Percentiles rank a stretch among this genome's conserved stretches.
Conservation (phyloP, 2,113 vertebrate genomes). For the Psammodynastes pulverulentus region DNA sequence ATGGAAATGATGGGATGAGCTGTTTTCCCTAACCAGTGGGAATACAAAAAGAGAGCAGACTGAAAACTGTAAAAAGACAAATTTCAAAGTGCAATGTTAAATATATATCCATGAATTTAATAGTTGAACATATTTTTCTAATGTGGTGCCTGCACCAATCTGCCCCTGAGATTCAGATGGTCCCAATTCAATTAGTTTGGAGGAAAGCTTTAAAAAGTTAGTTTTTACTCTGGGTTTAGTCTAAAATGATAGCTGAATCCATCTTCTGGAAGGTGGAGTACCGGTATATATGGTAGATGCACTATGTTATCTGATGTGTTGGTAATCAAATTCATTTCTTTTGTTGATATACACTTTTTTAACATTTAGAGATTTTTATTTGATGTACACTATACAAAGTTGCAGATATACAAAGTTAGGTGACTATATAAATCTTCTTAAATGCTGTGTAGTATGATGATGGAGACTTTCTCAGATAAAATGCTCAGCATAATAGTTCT, state of each 20-base stretch:
- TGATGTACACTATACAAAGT: not conserved
- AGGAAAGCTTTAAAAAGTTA: not conserved
- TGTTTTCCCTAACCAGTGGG: not conserved
- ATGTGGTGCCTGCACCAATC: not conserved
- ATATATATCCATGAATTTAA: not conserved
- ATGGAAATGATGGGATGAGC: not conserved
- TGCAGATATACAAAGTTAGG: not conserved
- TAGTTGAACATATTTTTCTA: not conserved
- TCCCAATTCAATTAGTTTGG: not conserved
- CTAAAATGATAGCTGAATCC: not conserved
- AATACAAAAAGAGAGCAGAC: not conserved
- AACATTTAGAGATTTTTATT: not conserved
- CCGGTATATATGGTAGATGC: not conserved
- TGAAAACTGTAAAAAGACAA: not conserved
- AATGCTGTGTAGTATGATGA: not conserved
- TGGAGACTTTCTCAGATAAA: not conserved
- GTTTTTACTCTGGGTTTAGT: not conserved
- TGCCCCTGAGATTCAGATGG: not conserved
- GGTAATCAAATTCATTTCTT: not conserved
- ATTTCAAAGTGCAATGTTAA: not conserved
- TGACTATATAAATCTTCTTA: not conserved
- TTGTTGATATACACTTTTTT: not conserved
- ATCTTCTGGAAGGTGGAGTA: not conserved
- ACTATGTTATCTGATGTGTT: not conserved
- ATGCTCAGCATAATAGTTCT: not conserved